phyloP scores from a whole-genome alignment of 2,888 invertebrate genomes.

The Athrips mouffetella region DNA sequence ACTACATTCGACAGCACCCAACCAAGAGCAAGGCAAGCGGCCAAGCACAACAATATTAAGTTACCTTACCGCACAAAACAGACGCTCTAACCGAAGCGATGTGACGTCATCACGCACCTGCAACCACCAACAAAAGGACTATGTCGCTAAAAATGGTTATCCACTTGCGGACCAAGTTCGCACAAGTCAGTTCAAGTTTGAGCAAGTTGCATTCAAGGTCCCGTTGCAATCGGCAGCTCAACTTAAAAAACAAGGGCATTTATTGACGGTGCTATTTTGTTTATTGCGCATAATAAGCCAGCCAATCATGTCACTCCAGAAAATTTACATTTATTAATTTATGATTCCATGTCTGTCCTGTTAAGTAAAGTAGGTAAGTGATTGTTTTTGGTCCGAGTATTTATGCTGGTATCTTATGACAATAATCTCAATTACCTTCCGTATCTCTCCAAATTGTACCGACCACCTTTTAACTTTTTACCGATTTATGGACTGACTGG shows the following conservation, averaged over 20 bases:
- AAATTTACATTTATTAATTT: no score
- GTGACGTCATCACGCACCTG: conserved; percentile 70
- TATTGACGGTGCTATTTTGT: conserved; percentile 5
- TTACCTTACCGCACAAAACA: neutral
- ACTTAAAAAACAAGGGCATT: conserved; percentile 11
- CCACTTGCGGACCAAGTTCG: conserved; percentile 63
- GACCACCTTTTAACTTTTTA: neutral
- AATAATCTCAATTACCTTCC: conserved; percentile 2
- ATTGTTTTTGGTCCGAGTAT: no score
- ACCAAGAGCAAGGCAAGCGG: neutral
- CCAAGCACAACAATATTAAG: neutral
- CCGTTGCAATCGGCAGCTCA: conserved; percentile 12
- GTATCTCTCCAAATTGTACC: no score
- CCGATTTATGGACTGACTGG: neutral
- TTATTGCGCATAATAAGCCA: neutral
- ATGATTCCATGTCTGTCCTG: no score
- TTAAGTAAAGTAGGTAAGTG: no score
- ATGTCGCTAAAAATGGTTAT: conserved; percentile 57
- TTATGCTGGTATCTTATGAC: neutral
- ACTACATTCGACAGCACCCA: no score
- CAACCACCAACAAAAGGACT: conserved; percentile 58
- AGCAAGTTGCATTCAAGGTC: conserved; percentile 19
- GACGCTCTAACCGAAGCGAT: neutral
- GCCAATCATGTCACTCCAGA: neutral
- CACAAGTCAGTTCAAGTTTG: conserved; percentile 39